Conservation (phyloP, 2,113 vertebrate species). For the Siniperca knerii region DNA sequence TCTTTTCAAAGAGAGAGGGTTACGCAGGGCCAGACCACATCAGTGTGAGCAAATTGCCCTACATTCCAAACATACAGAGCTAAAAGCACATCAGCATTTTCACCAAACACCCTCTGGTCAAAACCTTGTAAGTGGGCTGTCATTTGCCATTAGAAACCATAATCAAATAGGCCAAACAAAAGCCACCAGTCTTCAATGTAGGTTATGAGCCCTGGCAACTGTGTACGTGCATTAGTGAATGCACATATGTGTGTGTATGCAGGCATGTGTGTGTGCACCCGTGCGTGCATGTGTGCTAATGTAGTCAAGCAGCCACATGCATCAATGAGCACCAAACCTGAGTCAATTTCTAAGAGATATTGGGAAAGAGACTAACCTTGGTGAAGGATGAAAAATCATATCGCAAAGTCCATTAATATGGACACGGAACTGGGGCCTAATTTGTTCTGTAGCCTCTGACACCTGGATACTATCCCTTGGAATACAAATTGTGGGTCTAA, state of each 20-base stretch:
- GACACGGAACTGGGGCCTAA: constrained; percentile 54
- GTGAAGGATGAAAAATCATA: constrained; percentile 60
- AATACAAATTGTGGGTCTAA: constrained; percentile 52
- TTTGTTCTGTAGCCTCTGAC: constrained; percentile 57
- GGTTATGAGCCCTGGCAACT: constrained; percentile 58
- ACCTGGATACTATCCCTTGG: constrained; percentile 30
- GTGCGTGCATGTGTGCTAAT: constrained; percentile 48
- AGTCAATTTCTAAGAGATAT: constrained; percentile 68
- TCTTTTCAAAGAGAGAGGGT: background rate
- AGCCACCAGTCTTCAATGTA: constrained; percentile 61
- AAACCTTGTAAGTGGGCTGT: constrained; percentile 63
- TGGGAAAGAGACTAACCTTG: constrained; percentile 37
- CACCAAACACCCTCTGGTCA: constrained; percentile 71
- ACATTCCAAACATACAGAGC: constrained; percentile 60
- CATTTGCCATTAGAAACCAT: constrained; percentile 65
- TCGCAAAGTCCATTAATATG: constrained; percentile 62
- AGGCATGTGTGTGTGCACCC: background rate
- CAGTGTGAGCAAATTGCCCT: constrained; percentile 52
- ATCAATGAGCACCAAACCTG: constrained; percentile 56
- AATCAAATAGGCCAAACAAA: constrained; percentile 71
- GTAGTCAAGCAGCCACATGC: constrained; percentile 58
- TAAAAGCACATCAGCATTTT: constrained; percentile 72
- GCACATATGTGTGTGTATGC: constrained; percentile 5
- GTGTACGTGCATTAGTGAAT: constrained; percentile 51
- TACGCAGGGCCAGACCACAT: constrained; percentile 12